phyloP scores from a whole-genome alignment of 1,140 invertebrate species.

The Leptestheria dahalacensis region DNA sequence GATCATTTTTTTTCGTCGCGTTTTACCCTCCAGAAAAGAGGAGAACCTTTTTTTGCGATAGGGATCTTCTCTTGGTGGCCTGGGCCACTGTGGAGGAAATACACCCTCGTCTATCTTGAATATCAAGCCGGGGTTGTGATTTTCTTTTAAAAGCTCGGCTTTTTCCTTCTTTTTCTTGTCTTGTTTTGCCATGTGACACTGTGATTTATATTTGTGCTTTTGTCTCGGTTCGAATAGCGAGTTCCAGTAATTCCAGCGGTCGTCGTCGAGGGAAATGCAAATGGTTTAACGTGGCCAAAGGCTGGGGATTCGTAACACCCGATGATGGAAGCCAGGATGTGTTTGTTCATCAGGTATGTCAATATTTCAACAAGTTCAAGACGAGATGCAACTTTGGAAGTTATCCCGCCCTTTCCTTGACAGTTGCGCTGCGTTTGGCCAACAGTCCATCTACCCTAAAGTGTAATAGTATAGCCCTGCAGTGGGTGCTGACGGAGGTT shows the following conservation, averaged over 20 bases:
- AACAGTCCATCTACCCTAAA: neutral
- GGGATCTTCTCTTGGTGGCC: neutral
- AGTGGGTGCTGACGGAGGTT: neutral
- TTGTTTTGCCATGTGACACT: neutral
- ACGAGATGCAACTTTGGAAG: neutral
- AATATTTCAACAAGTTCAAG: neutral
- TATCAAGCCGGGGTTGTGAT: neutral
- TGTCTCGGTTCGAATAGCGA: neutral
- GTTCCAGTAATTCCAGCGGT: neutral
- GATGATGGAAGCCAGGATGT: constrained; percentile 73
- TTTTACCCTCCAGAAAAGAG: neutral
- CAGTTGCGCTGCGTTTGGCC: neutral
- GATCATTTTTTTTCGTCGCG: neutral
- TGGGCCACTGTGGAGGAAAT: neutral
- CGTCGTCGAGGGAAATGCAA: constrained; percentile 61
- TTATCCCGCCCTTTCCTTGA: no score
- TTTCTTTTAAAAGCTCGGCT: neutral
- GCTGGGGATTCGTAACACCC: constrained; percentile 81
- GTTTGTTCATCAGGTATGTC: constrained; percentile 72
- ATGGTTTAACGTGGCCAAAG: constrained; percentile 87
- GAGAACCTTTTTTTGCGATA: neutral
- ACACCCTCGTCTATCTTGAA: neutral
- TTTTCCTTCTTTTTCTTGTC: neutral
- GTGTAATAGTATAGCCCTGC: no score
- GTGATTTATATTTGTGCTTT: neutral